Conservation (phyloP, 2,113 vertebrate genomes). For the Tiliqua scincoides region DNA sequence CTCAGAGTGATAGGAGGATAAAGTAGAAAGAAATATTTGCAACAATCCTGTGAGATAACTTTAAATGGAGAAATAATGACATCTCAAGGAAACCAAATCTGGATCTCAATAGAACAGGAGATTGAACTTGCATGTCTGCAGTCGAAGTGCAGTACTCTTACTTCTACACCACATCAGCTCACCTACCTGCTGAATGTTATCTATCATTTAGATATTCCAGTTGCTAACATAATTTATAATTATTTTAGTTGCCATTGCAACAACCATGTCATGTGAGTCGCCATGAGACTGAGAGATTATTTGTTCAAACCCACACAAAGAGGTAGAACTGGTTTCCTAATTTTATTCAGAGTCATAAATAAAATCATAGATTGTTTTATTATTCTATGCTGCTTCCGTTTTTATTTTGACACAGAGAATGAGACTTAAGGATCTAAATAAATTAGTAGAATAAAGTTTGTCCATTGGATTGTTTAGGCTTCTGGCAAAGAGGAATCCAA, state of each 20-base stretch:
- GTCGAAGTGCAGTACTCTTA: too few species aligned
- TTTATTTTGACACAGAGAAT: not conserved
- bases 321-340: not conserved
- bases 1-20: too few species aligned
- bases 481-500: too few species aligned
- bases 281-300: not conserved
- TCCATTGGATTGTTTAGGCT: too few species aligned
- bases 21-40: not conserved
- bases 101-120: too few species aligned
- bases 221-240: not conserved
- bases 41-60: not conserved
- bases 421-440: not conserved
- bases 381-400: not conserved
- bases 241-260: not conserved
- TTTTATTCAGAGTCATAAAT: not conserved
- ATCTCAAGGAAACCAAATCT: not conserved
- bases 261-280: not conserved
- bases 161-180: not conserved
- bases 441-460: too few species aligned
- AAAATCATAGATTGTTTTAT: not conserved
- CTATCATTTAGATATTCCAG: not conserved
- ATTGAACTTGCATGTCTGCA: not conserved
- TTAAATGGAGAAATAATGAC: not conserved
- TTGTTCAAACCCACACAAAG: not conserved
- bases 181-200: not conserved